These are phyloP conservation scores for Nasonia longicornis DNA, from an alignment of 1,140 invertebrate genomes.

Conservation along the genomic window DNA sequence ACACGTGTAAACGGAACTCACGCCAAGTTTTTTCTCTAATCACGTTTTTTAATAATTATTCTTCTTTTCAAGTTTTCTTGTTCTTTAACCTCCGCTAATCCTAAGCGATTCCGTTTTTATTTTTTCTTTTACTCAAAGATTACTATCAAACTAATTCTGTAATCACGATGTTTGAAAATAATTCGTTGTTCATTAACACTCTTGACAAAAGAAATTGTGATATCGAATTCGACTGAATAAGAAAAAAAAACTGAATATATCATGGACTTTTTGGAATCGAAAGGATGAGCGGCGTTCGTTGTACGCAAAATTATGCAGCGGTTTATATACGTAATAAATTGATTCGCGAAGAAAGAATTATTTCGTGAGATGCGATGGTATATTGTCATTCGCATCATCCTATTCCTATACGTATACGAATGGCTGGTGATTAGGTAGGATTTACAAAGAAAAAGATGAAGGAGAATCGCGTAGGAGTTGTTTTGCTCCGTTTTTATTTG, in stretches of 20 bases:
- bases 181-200: neutral
- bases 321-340: neutral
- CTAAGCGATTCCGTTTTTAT: constrained; percentile 19
- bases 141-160: neutral
- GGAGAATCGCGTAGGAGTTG: constrained; percentile 51
- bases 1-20: neutral
- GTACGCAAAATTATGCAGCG: constrained; percentile 15
- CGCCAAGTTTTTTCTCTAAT: constrained; percentile 11
- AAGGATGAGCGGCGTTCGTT: constrained; percentile 26
- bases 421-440: constrained; percentile 51
- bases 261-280: constrained; percentile 23
- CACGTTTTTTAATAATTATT: constrained; percentile 8
- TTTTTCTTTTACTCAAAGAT: neutral
- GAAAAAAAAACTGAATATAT: neutral
- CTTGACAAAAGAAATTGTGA: neutral
- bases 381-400: constrained; percentile 10
- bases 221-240: neutral
- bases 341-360: neutral
- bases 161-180: constrained; percentile 1
- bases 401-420: constrained; percentile 46
- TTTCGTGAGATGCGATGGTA: constrained; percentile 7
- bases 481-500: constrained; percentile 44
- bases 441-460: constrained; percentile 38
- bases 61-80: constrained; percentile 7
- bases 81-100: constrained; percentile 16